Evolutionary conservation across 2,113 vertebrate species (phyloP).

Genomic region (Aptenodytes forsteri): DNA sequence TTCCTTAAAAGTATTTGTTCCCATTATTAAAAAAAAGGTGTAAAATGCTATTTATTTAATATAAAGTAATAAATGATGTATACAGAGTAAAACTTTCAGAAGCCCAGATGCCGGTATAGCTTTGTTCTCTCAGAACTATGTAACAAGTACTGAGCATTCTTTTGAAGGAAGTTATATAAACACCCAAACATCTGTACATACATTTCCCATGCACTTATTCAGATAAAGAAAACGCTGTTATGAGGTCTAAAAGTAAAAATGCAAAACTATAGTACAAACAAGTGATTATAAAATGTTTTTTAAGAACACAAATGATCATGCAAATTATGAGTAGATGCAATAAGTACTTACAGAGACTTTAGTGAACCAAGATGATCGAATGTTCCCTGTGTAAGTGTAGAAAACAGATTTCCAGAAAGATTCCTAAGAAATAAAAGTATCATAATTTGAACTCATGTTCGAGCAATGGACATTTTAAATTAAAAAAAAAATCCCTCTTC

Average conservation of each 20-base stretch:
- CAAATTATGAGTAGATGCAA: neutral
- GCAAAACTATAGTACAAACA: neutral
- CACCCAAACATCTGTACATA: neutral
- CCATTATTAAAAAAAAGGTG: neutral
- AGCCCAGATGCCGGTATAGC: neutral
- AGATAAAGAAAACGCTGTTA: neutral
- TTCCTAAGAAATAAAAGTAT: conserved; percentile 77
- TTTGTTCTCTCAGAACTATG: neutral
- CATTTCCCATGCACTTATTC: neutral
- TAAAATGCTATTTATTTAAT: neutral
- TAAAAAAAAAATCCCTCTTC: neutral
- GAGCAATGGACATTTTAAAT: neutral
- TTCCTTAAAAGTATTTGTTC: neutral
- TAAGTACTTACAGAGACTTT: conserved; percentile 88
- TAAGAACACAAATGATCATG: neutral
- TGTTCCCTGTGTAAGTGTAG: conserved; percentile 89
- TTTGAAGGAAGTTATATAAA: neutral
- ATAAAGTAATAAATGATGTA: neutral
- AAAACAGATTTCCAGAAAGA: conserved; percentile 95
- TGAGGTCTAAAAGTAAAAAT: neutral
- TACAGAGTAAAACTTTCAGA: neutral
- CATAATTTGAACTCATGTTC: neutral
- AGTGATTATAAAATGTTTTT: neutral
- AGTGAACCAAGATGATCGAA: conserved; percentile 91
- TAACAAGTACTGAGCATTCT: neutral